A percentile compares a stretch with the other conserved stretches of the same genome.
phyloP scores from a whole-genome alignment of 2,888 invertebrate species.

The Tetramorium bicarinatum region DNA sequence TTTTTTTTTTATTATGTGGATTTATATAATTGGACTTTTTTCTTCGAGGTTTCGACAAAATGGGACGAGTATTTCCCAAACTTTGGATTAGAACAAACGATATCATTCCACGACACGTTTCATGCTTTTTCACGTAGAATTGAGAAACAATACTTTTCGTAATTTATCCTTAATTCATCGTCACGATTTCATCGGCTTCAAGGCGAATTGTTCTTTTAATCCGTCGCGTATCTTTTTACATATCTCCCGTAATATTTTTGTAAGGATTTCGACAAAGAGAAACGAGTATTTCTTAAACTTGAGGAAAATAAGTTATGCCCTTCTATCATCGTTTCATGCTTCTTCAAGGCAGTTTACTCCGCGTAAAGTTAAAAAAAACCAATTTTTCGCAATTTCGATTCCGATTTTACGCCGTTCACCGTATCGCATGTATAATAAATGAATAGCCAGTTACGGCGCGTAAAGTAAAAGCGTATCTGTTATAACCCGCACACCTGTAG shows the following conservation, averaged over 20 bases:
- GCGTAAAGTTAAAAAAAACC: neutral
- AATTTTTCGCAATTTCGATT: slow-evolving; percentile 11
- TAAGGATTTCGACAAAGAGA: neutral
- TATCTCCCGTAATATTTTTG: neutral
- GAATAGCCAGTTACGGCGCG: neutral
- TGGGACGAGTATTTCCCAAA: slow-evolving; percentile 9
- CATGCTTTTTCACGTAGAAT: neutral
- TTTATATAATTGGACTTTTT: neutral
- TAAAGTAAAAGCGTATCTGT: slow-evolving; percentile 34
- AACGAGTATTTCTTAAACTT: slow-evolving; percentile 4
- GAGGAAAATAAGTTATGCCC: neutral
- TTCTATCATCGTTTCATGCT: neutral
- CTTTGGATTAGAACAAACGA: neutral
- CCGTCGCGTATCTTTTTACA: neutral
- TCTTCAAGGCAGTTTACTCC: neutral
- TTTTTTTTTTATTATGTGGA: neutral
- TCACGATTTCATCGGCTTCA: slow-evolving; percentile 7
- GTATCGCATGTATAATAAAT: neutral
- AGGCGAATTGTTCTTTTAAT: neutral
- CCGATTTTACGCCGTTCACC: neutral
- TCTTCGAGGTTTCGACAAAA: neutral
- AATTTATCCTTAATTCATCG: neutral
- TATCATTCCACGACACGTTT: neutral
- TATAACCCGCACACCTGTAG: neutral
- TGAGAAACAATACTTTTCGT: slow-evolving; percentile 23